These are phyloP conservation scores for Heliothis peltigera DNA, from an alignment of 2,888 invertebrate species.

Conservation along the genomic window DNA sequence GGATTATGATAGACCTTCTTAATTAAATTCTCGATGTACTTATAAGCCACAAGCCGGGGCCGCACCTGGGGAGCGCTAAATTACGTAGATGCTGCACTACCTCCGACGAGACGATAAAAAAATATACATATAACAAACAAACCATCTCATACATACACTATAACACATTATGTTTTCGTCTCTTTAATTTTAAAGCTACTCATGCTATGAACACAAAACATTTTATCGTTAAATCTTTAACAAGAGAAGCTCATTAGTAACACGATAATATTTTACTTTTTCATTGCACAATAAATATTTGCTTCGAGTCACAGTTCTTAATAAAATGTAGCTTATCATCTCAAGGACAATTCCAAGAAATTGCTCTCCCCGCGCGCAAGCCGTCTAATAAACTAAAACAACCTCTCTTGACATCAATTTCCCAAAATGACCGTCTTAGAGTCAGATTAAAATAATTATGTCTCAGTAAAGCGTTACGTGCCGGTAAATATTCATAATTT, in stretches of 20 bases:
- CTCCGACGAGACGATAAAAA: slow-evolving; percentile 60
- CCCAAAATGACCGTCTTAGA: slow-evolving; percentile 79
- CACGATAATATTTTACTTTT: no score
- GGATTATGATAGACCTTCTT: slow-evolving; percentile 80
- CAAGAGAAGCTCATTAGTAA: slow-evolving; percentile 3
- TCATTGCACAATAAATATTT: slow-evolving; percentile 13
- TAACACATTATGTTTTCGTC: slow-evolving; percentile 3
- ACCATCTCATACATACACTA: slow-evolving; percentile 22
- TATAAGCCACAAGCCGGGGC: slow-evolving; percentile 78
- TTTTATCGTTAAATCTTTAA: background rate
- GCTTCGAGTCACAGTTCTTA: slow-evolving; percentile 19
- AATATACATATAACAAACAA: slow-evolving; percentile 57
- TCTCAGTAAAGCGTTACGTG: slow-evolving; percentile 83
- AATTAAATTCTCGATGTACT: slow-evolving; percentile 85
- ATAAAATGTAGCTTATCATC: slow-evolving; percentile 32
- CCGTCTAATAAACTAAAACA: slow-evolving; percentile 60
- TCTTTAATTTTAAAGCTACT: background rate
- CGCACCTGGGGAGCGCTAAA: slow-evolving; percentile 84
- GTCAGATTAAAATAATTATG: slow-evolving; percentile 86
- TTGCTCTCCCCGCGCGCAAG: slow-evolving; percentile 43
- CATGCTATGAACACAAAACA: slow-evolving; percentile 2
- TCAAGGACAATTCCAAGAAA: slow-evolving; percentile 35
- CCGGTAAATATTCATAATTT: slow-evolving; percentile 87
- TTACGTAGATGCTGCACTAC: slow-evolving; percentile 67
- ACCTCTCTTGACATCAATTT: slow-evolving; percentile 81